Percentiles rank a stretch among this genome's conserved stretches.
These are phyloP conservation scores for Oryzias celebensis DNA, from an alignment of 2,113 vertebrate genomes.

Conservation along the genomic window DNA sequence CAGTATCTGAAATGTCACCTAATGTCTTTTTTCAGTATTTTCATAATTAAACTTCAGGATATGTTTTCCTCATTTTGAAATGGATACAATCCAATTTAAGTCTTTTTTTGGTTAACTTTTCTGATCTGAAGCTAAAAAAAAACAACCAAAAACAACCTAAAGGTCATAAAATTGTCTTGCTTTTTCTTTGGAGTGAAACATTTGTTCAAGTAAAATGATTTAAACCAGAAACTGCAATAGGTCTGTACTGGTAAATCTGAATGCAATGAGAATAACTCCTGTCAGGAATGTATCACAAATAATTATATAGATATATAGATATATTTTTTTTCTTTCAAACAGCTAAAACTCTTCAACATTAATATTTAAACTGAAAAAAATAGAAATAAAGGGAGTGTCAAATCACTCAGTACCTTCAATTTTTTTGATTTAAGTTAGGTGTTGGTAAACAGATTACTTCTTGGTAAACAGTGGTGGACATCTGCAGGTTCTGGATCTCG, in stretches of 20 bases:
- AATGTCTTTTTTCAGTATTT: too few species aligned
- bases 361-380: slow-evolving; percentile 31
- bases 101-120: slow-evolving; percentile 4
- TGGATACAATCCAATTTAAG: slow-evolving; percentile 27
- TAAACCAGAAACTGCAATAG: slow-evolving; percentile 35
- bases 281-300: slow-evolving; percentile 80
- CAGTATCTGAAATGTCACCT: background rate
- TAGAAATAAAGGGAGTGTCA: slow-evolving; percentile 67
- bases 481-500: slow-evolving; percentile 63
- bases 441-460: slow-evolving; percentile 88
- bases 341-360: too few species aligned
- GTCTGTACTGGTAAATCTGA: slow-evolving; percentile 53
- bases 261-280: slow-evolving; percentile 75
- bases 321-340: slow-evolving; percentile 64
- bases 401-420: slow-evolving; percentile 85
- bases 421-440: slow-evolving; percentile 76
- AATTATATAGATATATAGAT: slow-evolving; percentile 84
- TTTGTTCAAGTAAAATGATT: slow-evolving; percentile 33
- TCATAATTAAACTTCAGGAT: slow-evolving; percentile 52
- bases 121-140: slow-evolving; percentile 22
- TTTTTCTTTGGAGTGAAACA: slow-evolving; percentile 45
- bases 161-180: slow-evolving; percentile 5
- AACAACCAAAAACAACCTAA: slow-evolving; percentile 17
- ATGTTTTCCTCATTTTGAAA: slow-evolving; percentile 52
- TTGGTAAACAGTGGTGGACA: slow-evolving; percentile 79